Evolutionary conservation across 2,888 invertebrate genomes (phyloP), one percentile per base, ranked within the genome.

Genomic region (Lasioglossum morio): DNA sequence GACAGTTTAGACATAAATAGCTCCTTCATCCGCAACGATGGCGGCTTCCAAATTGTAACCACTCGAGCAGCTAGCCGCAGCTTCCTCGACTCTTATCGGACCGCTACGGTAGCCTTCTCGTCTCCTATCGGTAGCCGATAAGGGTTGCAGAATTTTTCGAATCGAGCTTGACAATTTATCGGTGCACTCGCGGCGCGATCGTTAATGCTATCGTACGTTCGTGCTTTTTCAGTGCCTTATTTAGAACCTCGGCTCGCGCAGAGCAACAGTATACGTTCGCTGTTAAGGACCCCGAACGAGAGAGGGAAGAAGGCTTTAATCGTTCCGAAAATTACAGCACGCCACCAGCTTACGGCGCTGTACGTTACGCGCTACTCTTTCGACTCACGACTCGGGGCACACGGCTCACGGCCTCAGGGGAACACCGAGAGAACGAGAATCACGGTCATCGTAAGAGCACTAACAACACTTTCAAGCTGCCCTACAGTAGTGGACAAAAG

Each of bases 271-370:
- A 83, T 27, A 27, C 48, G 57, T 34, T 37, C n/a, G 53, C 70
- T 48, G 43, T 78, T 79, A 53, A 77, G 79, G 63, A 40, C 8
- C 78, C 23, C 40, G 77, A 63, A 70, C 60, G 46, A 66, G 73
- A 19, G 79, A 87, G 40, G 76, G 40, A 83, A 86, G 72, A 74
- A 80, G 86, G 46, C 70, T 89, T 89, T 90, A 88, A 90, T 90
- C 88, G 88, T 80, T 81, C 57, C 79, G 85, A 89, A 90, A 89
- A 89, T 90, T 91, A 81, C 82, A 74, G 75, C 82, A 79, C 72
- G 60, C 85, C 30, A 30, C 66, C 80, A 81, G 79, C 80, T 76
- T 79, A 79, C 85, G 81, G 77, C 78, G 78, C 77, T 73, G 53
- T 75, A 69, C 37, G 77, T 77, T 75, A 87, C 83, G 48, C 76